Evolutionary conservation across 2,113 vertebrate species (phyloP).

Genomic region (Apaloderma vittatum): DNA sequence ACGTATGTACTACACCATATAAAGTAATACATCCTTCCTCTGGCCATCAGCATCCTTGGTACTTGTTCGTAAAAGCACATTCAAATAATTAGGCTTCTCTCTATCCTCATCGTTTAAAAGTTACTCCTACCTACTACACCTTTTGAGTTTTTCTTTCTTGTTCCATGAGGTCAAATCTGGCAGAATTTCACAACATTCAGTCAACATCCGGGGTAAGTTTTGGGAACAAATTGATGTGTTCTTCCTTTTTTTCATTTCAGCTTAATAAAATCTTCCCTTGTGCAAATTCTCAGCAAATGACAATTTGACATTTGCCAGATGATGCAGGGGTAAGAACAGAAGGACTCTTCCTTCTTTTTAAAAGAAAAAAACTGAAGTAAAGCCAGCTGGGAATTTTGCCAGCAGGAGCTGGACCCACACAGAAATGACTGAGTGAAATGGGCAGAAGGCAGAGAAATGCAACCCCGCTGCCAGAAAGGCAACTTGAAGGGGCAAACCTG

Average conservation of each 20-base stretch:
- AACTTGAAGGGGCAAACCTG: neutral
- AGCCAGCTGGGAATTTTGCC: neutral
- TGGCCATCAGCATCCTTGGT: neutral
- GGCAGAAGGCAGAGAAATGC: neutral
- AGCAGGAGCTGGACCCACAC: neutral
- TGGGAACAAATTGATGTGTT: neutral
- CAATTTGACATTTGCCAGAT: slow-evolving; percentile 29
- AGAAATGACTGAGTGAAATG: neutral
- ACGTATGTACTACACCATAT: neutral
- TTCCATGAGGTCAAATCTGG: neutral
- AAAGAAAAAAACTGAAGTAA: neutral
- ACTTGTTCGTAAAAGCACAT: neutral
- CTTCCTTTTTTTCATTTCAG: slow-evolving; percentile 16
- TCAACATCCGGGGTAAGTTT: neutral
- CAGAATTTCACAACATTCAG: neutral
- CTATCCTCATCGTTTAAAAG: neutral
- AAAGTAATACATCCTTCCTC: neutral
- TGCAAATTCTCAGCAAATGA: neutral
- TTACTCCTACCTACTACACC: neutral
- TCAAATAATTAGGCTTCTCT: neutral
- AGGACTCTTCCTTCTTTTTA: neutral
- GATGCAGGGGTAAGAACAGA: neutral
- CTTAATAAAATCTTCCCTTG: neutral
- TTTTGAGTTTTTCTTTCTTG: neutral
- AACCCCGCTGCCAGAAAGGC: neutral